A percentile compares a stretch with the other conserved stretches of the same genome.
phyloP scores from a whole-genome alignment of 2,113 vertebrate species.

The Anas platyrhynchos region DNA sequence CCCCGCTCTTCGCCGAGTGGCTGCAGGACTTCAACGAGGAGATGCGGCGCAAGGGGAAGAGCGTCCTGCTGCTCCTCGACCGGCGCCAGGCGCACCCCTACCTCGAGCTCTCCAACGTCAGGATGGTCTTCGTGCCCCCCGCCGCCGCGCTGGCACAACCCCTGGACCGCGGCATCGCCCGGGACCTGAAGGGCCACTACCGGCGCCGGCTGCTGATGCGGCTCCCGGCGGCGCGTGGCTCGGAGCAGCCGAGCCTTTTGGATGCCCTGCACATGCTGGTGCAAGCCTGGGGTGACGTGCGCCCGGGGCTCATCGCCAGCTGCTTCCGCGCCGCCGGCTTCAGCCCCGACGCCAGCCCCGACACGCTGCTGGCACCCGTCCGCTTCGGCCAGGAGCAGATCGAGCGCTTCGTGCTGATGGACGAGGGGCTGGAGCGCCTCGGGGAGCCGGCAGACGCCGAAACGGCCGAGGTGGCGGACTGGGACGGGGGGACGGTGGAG shows the following conservation, averaged over 20 bases:
- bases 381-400: neutral
- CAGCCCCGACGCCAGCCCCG: neutral
- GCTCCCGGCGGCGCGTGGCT: neutral
- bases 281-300: constrained; percentile 28
- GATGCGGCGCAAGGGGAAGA: neutral
- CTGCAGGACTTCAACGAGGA: constrained; percentile 34
- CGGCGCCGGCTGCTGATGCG: constrained; percentile 55
- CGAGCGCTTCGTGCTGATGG: neutral
- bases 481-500: neutral
- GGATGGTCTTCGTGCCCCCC: neutral
- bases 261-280: constrained; percentile 48
- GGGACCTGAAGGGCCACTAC: constrained; percentile 44
- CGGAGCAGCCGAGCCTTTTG: neutral
- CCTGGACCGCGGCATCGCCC: neutral
- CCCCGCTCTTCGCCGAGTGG: constrained; percentile 12
- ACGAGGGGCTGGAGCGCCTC: neutral
- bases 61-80: neutral
- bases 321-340: constrained; percentile 45
- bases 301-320: neutral
- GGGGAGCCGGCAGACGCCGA: neutral
- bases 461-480: fast-evolving
- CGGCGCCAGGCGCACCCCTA: neutral
- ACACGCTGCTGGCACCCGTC: fast-evolving
- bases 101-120: constrained; percentile 16
- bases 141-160: neutral